These are phyloP conservation scores for Phalacrocorax aristotelis DNA, from an alignment of 2,113 vertebrate species.

Conservation along the genomic window DNA sequence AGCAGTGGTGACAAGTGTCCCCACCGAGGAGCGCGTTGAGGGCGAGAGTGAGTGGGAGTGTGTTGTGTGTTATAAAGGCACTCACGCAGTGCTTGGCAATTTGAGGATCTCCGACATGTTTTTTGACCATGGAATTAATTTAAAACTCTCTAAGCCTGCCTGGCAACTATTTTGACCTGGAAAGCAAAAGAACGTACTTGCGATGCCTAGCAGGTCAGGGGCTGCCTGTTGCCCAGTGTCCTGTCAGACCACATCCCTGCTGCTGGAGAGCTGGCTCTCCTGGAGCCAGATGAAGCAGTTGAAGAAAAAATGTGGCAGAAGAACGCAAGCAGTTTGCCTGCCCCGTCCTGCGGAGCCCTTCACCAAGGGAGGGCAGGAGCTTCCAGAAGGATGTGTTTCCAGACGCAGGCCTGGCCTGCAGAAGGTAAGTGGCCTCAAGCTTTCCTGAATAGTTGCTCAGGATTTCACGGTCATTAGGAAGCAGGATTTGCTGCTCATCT, in stretches of 20 bases:
- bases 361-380: background rate
- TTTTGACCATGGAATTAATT: background rate
- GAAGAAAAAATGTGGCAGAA: background rate
- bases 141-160: background rate
- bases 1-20: background rate
- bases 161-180: background rate
- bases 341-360: background rate
- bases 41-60: background rate
- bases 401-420: background rate
- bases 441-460: background rate
- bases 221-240: background rate
- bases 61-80: background rate
- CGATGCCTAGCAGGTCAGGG: background rate
- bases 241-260: background rate
- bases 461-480: background rate
- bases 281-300: background rate
- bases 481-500: background rate
- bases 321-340: background rate
- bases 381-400: background rate
- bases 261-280: background rate
- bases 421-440: slow-evolving; percentile 15
- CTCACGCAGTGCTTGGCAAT: background rate
- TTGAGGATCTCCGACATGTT: background rate
- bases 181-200: background rate
- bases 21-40: background rate